Conservation (phyloP, 2,113 vertebrate genomes). For the Atherinomorus stipes region DNA sequence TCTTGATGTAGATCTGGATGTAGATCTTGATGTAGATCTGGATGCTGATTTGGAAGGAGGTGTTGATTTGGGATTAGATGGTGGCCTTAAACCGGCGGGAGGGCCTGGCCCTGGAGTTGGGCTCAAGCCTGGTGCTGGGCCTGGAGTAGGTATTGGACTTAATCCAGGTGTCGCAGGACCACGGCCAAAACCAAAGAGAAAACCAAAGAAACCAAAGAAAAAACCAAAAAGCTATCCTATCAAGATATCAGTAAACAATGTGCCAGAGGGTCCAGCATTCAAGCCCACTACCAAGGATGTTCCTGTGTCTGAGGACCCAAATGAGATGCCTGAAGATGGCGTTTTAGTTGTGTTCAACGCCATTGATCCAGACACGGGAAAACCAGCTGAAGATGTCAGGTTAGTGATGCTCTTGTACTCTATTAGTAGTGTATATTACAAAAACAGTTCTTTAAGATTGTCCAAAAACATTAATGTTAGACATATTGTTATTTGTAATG, state of each 20-base stretch:
- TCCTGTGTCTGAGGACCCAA: conserved; percentile 76
- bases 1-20: not conserved
- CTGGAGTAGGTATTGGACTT: conserved; percentile 27
- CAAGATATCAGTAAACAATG: conserved; percentile 84
- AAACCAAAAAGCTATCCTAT: conserved; percentile 74
- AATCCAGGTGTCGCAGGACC: conserved; percentile 41
- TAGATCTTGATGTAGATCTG: not conserved
- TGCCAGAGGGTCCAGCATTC: conserved; percentile 86
- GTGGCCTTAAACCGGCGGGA: conserved; percentile 9
- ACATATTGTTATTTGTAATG: not conserved
- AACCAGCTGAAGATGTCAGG: conserved; percentile 87
- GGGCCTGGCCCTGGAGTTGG: conserved; percentile 25
- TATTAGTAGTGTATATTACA: not conserved
- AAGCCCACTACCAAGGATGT: conserved; percentile 75
- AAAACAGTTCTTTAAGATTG: not conserved
- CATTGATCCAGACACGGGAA: conserved; percentile 87
- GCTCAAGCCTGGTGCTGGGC: conserved; percentile 4
- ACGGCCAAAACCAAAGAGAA: conserved; percentile 34
- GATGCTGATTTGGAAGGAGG: not conserved
- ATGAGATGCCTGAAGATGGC: conserved; percentile 56
- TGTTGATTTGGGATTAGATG: not conserved
- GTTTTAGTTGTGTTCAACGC: conserved; percentile 83
- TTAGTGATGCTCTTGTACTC: conserved; percentile 54
- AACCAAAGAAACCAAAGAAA: conserved; percentile 8
- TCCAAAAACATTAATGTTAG: not conserved